phyloP scores from a whole-genome alignment of 2,888 invertebrate genomes.

The Drosophila aldrichi region DNA sequence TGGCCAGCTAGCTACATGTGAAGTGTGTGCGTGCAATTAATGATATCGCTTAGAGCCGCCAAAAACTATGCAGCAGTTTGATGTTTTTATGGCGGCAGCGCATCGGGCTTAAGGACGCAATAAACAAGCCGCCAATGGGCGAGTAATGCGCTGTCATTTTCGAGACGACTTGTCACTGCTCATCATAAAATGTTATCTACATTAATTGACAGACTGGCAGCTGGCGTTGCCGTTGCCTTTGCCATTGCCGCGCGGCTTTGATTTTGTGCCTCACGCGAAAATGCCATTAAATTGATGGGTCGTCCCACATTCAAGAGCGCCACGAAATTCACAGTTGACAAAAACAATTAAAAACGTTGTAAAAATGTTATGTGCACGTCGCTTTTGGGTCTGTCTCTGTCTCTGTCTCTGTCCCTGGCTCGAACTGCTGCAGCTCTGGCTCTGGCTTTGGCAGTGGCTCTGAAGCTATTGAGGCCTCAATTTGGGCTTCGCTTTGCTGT shows the following conservation, averaged over 20 bases:
- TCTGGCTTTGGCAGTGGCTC: slow-evolving; percentile 4
- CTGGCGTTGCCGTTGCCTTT: slow-evolving; percentile 20
- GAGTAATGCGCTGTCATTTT: slow-evolving; percentile 68
- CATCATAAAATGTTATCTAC: slow-evolving; percentile 78
- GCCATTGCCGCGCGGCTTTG: slow-evolving; percentile 51
- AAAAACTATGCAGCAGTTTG: slow-evolving; percentile 57
- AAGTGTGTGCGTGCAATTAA: slow-evolving; percentile 57
- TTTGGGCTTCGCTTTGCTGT: slow-evolving; percentile 13
- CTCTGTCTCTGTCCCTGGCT: background rate
- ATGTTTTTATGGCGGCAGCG: slow-evolving; percentile 40
- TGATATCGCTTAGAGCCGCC: slow-evolving; percentile 52
- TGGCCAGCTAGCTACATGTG: slow-evolving; percentile 21
- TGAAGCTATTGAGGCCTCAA: slow-evolving; percentile 19
- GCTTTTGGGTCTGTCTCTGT: slow-evolving; percentile 8
- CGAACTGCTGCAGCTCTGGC: background rate
- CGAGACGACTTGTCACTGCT: slow-evolving; percentile 70
- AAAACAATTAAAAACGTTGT: slow-evolving; percentile 78
- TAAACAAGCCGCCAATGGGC: slow-evolving; percentile 74
- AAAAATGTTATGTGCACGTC: slow-evolving; percentile 75
- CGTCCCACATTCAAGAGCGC: slow-evolving; percentile 38
- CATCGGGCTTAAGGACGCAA: slow-evolving; percentile 62
- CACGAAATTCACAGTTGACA: slow-evolving; percentile 68
- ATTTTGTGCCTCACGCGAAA: slow-evolving; percentile 71
- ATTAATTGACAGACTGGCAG: slow-evolving; percentile 71
- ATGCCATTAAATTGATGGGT: slow-evolving; percentile 76